phyloP scores from a whole-genome alignment of 2,888 invertebrate species.

The Priocnemis perturbator region DNA sequence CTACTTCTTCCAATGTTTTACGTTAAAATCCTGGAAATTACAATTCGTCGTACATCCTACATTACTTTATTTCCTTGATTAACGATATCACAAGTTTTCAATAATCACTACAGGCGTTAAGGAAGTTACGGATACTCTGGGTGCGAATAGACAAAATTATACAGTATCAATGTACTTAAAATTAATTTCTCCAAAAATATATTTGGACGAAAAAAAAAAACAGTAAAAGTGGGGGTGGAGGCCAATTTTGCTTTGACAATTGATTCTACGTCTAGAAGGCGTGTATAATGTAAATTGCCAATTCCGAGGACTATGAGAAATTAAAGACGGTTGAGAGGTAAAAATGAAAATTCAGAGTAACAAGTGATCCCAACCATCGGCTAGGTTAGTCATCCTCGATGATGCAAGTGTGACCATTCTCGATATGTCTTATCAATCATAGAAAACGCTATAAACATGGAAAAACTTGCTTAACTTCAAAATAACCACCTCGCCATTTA shows the following conservation, averaged over 20 bases:
- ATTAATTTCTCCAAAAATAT: not conserved
- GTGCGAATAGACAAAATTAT: not conserved
- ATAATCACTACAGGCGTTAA: conserved; percentile 1
- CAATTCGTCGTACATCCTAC: no score
- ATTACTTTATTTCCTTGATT: no score
- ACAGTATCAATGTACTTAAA: conserved; percentile 6
- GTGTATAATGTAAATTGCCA: no score
- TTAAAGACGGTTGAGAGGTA: no score
- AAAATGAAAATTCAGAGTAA: conserved; percentile 2
- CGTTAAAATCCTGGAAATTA: no score
- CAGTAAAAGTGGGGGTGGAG: no score
- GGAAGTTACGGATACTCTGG: not conserved
- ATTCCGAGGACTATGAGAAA: no score
- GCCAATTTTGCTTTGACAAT: no score
- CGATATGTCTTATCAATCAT: conserved; percentile 47
- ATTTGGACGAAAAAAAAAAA: not conserved
- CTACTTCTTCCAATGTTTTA: no score
- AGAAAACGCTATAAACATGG: conserved; percentile 55
- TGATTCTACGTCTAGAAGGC: no score
- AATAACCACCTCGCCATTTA: conserved; percentile 57
- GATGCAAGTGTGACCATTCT: conserved; percentile 49
- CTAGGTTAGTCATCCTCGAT: conserved; percentile 5
- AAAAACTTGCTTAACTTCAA: conserved; percentile 58
- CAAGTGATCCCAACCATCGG: no score
- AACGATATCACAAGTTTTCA: no score